Evolutionary conservation across 2,888 invertebrate species (phyloP), one percentile per base, ranked within the genome.

Genomic region (Metopia argyrocephala): DNA sequence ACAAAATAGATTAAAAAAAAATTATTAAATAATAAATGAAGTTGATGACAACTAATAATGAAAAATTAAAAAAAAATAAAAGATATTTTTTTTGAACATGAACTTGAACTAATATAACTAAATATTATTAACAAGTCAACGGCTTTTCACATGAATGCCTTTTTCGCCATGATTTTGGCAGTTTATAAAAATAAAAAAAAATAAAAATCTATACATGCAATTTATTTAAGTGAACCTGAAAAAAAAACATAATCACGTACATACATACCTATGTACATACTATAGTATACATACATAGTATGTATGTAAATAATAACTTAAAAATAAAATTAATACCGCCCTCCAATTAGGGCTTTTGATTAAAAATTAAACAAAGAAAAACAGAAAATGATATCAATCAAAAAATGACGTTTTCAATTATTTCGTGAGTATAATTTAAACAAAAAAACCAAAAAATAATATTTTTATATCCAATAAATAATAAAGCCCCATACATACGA

Each of bases 101-200:
- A 82, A 83, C 81, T 83, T 83, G 76, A 83, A 76, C 79, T 83
- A 70, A 74, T 71, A 74, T 79, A 82, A 68, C 75, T 69, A 81
- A 74, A 81, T 75, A 27, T 62, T 81, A 73, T 83, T 80, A 74
- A 84, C 81, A 76, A 82, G 78, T 84, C 83, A 83, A 78, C 84
- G 79, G 81, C 76, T 83, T 82, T 82, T 76, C 81, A 79, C 70
- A 82, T 82, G 81, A 84, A 74, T 56, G 83, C 73, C 61, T 75
- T n/a, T n/a, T 52, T 56, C 52, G 46, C 48, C 71, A 71, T 78
- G 54, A 73, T 68, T 78, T 78, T 71, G 61, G n/a, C 48, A 68
- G 38, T 38, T 61, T 18, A 73, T 28, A 61, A 61, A 61, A 64
- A 18, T 57, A 23, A 65, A 18, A n/a, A 20, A 28, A 59, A 46